Evolutionary conservation across 2,797 vertebrate genomes (phyloP).

Genomic region (Chiroxiphia lanceolata): DNA sequence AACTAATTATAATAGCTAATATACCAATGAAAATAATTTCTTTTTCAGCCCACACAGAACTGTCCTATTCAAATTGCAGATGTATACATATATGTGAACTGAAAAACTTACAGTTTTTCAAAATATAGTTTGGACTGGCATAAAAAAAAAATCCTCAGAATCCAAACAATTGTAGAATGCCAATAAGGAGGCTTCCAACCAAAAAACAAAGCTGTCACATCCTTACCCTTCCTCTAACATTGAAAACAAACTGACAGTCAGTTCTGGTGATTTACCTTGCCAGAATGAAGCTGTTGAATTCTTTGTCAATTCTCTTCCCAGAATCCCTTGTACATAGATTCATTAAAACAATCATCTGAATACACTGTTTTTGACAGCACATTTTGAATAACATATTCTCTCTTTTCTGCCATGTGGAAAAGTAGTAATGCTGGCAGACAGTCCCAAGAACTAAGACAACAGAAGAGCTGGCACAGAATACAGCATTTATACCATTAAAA

Average conservation of each 20-base stretch:
- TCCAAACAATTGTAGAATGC: neutral
- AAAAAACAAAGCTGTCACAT: neutral
- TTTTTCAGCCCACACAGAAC: neutral
- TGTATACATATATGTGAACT: rapidly evolving
- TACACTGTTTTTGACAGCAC: rapidly evolving
- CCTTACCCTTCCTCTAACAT: neutral
- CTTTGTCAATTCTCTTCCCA: neutral
- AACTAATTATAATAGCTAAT: neutral
- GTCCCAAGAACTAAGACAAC: neutral
- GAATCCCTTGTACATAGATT: neutral
- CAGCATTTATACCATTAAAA: neutral
- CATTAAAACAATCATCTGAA: neutral
- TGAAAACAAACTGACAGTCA: neutral
- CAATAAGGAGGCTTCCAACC: neutral
- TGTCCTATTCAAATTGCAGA: neutral
- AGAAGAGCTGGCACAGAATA: neutral
- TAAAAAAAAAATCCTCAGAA: neutral
- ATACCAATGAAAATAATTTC: neutral
- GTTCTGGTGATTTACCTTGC: neutral
- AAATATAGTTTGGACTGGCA: neutral
- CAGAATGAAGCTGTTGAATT: neutral
- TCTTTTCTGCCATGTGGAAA: neutral
- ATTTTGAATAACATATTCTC: neutral
- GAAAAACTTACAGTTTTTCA: neutral
- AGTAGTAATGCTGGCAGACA: neutral